These are phyloP conservation scores for Montipora foliosa DNA, from an alignment of 64 coral and sea anemone species.

Conservation along the genomic window DNA sequence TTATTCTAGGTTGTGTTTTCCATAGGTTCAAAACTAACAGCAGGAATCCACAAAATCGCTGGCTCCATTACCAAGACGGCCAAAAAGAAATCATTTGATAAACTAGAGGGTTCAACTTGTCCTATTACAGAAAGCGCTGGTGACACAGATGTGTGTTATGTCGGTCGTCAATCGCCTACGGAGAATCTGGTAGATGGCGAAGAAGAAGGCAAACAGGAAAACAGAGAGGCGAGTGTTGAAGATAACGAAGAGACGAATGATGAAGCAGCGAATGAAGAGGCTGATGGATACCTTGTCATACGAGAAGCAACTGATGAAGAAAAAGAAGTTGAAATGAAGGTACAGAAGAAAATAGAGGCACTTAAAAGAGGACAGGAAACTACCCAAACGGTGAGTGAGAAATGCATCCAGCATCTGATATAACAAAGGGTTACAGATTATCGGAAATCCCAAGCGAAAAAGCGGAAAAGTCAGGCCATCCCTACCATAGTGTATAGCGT, in stretches of 20 bases:
- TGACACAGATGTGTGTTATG: constrained; percentile 34
- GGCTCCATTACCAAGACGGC: not conserved
- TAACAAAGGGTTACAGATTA: too few relatives aligned
- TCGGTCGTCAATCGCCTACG: constrained; percentile 27
- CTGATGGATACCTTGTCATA: constrained; percentile 13
- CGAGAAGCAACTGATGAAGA: constrained; percentile 69
- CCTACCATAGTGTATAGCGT: too few relatives aligned
- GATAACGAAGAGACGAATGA: constrained; percentile 31
- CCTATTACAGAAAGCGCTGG: not conserved
- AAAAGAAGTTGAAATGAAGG: constrained; percentile 66
- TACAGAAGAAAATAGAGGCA: constrained; percentile 67
- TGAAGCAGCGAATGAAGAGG: not conserved
- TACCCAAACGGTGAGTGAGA: not conserved
- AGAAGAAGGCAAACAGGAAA: not conserved
- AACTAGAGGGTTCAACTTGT: not conserved
- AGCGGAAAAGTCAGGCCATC: too few relatives aligned
- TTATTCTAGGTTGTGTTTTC: not conserved
- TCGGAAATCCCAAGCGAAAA: too few relatives aligned
- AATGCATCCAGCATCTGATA: too few relatives aligned
- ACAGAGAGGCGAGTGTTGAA: not conserved
- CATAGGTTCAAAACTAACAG: constrained; percentile 41
- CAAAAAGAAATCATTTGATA: constrained; percentile 8
- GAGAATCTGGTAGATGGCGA: not conserved
- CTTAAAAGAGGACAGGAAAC: constrained; percentile 19
- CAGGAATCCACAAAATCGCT: constrained; percentile 28